These are phyloP conservation scores for Oncopodura yosiiana DNA, from an alignment of 1,140 invertebrate species.

Conservation along the genomic window DNA sequence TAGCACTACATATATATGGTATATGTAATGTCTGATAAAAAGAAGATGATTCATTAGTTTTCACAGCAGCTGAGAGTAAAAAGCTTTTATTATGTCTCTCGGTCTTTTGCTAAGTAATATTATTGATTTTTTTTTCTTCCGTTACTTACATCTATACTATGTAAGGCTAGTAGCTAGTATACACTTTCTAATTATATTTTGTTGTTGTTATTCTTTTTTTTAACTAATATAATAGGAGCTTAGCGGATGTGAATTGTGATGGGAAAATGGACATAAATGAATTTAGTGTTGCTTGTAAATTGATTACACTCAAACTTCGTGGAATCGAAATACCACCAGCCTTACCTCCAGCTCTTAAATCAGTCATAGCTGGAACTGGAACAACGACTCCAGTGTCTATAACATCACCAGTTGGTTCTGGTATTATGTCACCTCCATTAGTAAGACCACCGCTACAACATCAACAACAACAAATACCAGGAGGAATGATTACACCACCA, in stretches of 20 bases:
- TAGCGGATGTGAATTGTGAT: constrained; percentile 93
- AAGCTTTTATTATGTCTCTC: no score
- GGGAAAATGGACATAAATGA: constrained; percentile 93
- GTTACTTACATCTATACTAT: constrained; percentile 4
- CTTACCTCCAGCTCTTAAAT: constrained; percentile 61
- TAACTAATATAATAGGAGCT: constrained; percentile 61
- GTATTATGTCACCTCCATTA: constrained; percentile 17
- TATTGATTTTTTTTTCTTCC: background rate
- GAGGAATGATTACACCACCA: background rate
- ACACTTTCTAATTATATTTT: background rate
- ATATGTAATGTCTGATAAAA: no score
- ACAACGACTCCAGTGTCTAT: constrained; percentile 22
- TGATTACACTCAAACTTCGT: constrained; percentile 86
- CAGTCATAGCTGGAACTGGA: constrained; percentile 24
- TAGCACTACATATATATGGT: no score
- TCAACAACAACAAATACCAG: constrained; percentile 6
- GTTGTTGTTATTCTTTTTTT: background rate
- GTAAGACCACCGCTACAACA: background rate
- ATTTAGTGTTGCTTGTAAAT: constrained; percentile 94
- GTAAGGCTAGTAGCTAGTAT: no score
- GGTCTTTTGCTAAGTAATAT: background rate
- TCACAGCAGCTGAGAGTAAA: no score
- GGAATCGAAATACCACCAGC: constrained; percentile 79
- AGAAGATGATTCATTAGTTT: no score
- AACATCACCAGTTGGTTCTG: constrained; percentile 33